Percentiles rank a stretch among this genome's conserved stretches.
Conservation (phyloP, 2,113 vertebrate genomes). For the Anseranas semipalmata region DNA sequence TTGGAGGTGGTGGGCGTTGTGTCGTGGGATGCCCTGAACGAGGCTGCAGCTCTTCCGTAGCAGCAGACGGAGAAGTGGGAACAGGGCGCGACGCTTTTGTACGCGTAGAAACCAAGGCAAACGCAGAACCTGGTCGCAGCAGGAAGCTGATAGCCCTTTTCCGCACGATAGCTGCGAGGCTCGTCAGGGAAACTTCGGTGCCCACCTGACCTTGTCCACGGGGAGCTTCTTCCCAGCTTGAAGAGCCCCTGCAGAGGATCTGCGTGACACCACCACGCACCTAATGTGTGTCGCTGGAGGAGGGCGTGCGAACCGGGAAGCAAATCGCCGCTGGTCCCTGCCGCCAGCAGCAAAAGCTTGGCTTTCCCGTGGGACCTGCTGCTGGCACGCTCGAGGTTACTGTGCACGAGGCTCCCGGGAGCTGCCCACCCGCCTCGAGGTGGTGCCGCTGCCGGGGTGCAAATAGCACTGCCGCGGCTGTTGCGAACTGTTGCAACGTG, state of each 20-base stretch:
- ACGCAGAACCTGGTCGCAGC: rapidly evolving
- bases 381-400: rapidly evolving
- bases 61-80: constrained; percentile 13
- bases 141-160: neutral
- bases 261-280: neutral
- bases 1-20: rapidly evolving
- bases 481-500: neutral
- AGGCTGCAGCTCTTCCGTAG: neutral
- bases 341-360: neutral
- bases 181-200: neutral
- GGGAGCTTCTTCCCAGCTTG: neutral
- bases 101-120: neutral
- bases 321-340: rapidly evolving
- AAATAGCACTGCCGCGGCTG: neutral
- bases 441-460: neutral
- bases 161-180: neutral
- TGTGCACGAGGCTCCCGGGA: neutral
- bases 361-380: neutral
- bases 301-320: neutral
- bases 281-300: neutral
- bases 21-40: neutral
- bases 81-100: neutral
- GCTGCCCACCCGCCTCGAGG: neutral
- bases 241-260: neutral
- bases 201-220: rapidly evolving